These are phyloP conservation scores for Melinopterus prodromus DNA, from an alignment of 2,888 invertebrate genomes.

Conservation along the genomic window DNA sequence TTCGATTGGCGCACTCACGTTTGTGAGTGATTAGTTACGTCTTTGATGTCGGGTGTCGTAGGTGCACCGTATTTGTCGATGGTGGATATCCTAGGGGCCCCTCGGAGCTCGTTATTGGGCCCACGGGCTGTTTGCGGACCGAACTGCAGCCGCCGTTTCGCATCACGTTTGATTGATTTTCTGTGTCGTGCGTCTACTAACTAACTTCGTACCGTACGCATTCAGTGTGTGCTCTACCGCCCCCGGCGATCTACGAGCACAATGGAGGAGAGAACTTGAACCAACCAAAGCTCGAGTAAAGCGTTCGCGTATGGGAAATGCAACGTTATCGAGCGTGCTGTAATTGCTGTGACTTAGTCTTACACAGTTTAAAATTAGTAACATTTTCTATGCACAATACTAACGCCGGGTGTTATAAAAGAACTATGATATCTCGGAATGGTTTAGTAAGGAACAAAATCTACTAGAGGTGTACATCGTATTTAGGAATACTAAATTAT, in stretches of 20 bases:
- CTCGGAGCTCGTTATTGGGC: conserved; percentile 43
- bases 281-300: too few relatives aligned
- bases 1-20: neutral
- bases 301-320: too few relatives aligned
- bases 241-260: neutral
- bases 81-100: conserved; percentile 11
- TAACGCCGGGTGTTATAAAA: too few relatives aligned
- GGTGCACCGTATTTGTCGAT: conserved; percentile 20
- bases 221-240: neutral
- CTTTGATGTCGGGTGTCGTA: conserved; percentile 21
- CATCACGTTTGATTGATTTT: conserved; percentile 48
- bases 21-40: conserved; percentile 8
- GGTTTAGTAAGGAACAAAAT: too few relatives aligned
- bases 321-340: too few relatives aligned
- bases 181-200: conserved; percentile 34
- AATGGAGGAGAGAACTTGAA: neutral
- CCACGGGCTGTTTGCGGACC: conserved; percentile 52
- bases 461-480: too few relatives aligned
- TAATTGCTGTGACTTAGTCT: too few relatives aligned
- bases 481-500: too few relatives aligned
- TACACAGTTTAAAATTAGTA: too few relatives aligned
- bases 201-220: conserved; percentile 30
- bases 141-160: conserved; percentile 56
- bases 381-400: too few relatives aligned
- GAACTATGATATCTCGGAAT: too few relatives aligned